Conservation (phyloP, 2,113 vertebrate genomes). For the Chlamydotis undulata region DNA sequence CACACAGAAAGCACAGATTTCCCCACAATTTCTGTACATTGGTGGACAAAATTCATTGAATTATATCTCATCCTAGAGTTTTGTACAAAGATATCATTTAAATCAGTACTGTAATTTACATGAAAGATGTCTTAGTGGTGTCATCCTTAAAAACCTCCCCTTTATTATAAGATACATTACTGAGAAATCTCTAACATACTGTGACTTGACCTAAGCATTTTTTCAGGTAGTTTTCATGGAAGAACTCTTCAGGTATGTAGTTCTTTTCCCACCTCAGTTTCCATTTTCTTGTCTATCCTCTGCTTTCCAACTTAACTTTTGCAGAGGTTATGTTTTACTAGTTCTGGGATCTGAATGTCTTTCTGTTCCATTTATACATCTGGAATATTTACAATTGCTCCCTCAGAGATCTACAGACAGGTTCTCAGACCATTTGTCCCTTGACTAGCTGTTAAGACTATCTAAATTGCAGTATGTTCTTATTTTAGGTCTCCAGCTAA, state of each 20-base stretch:
- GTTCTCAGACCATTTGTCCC: background rate
- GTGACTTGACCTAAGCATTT: background rate
- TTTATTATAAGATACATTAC: background rate
- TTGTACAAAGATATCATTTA: background rate
- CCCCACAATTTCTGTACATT: background rate
- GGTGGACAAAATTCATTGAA: background rate
- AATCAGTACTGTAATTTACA: background rate
- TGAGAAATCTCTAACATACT: background rate
- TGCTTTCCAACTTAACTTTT: background rate
- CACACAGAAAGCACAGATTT: background rate
- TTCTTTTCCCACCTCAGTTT: background rate
- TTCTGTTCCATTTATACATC: background rate
- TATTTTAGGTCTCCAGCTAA: slow-evolving; percentile 38
- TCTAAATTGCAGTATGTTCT: background rate
- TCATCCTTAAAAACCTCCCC: background rate
- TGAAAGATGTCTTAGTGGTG: background rate
- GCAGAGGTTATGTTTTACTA: background rate
- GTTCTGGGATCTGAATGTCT: background rate
- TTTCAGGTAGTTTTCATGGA: background rate
- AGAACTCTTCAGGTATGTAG: background rate
- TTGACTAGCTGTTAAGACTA: slow-evolving; percentile 28
- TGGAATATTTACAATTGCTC: slow-evolving; percentile 39
- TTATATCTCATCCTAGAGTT: background rate
- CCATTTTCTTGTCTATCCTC: background rate
- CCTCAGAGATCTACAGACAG: background rate